Conservation (phyloP, 2,888 invertebrate species). For the Caenorhabditis uteleia region DNA sequence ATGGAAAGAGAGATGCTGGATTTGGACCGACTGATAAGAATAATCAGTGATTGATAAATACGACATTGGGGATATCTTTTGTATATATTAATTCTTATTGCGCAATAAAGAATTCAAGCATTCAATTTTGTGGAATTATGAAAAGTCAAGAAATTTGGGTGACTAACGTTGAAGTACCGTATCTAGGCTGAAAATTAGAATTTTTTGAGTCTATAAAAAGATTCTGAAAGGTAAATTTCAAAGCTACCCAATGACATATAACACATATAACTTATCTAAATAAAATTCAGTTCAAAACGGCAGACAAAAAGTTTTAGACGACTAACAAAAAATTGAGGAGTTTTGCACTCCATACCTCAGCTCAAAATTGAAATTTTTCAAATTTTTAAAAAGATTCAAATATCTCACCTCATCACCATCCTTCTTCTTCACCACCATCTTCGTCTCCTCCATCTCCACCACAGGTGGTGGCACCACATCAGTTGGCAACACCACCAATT, state of each 20-base stretch:
- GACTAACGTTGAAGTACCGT: no score
- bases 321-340: no score
- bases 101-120: no score
- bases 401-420: no score
- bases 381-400: no score
- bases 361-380: background rate
- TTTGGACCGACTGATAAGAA: constrained; percentile 23
- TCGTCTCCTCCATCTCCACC: constrained; percentile 15
- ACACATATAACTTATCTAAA: background rate
- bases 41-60: background rate
- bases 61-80: constrained; percentile 18
- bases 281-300: background rate
- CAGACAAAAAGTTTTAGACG: background rate
- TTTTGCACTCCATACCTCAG: no score
- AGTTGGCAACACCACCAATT: no score
- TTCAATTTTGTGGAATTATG: no score
- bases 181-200: no score
- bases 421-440: background rate
- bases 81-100: no score
- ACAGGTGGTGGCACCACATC: constrained; percentile 21
- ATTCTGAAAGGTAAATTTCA: no score
- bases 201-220: background rate
- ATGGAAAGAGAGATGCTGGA: constrained; percentile 38
- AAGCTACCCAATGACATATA: background rate
- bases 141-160: no score